A percentile compares a stretch with the other conserved stretches of the same genome.
Conservation (phyloP, 2,797 vertebrate genomes). For the Thalassophryne amazonica region DNA sequence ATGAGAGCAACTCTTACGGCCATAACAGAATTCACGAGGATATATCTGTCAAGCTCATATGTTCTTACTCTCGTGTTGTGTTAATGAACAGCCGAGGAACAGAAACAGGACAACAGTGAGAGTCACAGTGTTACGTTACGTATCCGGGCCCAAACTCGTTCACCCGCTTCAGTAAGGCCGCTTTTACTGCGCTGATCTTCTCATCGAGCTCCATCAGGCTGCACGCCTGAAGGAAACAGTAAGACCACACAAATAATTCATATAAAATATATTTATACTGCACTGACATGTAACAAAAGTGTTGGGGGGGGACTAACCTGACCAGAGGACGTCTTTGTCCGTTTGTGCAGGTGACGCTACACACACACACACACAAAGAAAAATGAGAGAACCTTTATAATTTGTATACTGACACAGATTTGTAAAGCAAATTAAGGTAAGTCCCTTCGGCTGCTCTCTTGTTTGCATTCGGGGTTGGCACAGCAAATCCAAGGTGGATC, state of each 20-base stretch:
- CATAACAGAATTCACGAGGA: too few species aligned
- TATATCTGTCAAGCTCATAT: neutral
- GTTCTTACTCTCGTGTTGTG: neutral
- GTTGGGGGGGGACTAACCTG: conserved; percentile 88
- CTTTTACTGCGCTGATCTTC: conserved; percentile 93
- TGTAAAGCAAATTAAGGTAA: too few species aligned
- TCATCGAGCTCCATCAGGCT: conserved; percentile 94
- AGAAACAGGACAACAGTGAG: neutral
- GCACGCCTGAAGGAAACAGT: conserved; percentile 80
- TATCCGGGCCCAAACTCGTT: conserved; percentile 82
- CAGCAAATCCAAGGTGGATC: too few species aligned
- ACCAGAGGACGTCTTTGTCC: conserved; percentile 81
- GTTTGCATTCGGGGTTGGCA: too few species aligned
- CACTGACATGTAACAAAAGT: too few species aligned
- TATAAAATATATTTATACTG: too few species aligned
- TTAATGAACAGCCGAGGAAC: neutral
- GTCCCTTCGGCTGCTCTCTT: too few species aligned
- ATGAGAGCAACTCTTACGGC: too few species aligned
- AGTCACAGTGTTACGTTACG: conserved; percentile 70
- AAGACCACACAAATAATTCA: too few species aligned
- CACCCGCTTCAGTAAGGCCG: conserved; percentile 89
- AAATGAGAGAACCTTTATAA: conserved; percentile 12
- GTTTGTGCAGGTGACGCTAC: conserved; percentile 89
- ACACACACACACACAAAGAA: conserved; percentile 15
- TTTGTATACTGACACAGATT: neutral